Evolutionary conservation across 2,888 invertebrate genomes (phyloP), one percentile per base, ranked within the genome.

Genomic region (Andrena marginata): DNA sequence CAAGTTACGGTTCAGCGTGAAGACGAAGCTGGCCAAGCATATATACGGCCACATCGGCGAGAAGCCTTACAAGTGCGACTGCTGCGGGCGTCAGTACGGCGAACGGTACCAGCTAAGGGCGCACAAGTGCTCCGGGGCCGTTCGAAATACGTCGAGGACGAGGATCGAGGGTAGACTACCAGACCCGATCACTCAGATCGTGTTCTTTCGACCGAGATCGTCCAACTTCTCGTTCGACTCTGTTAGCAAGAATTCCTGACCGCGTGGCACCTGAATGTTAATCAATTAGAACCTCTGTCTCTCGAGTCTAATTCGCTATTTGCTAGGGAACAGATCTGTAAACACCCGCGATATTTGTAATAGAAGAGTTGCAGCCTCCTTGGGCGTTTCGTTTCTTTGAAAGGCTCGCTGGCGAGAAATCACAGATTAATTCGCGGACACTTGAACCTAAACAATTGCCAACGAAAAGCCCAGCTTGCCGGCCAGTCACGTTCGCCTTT

Each of bases 41-140:
- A 88, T 87, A 60, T 89, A 87, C 65, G 80, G 77, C 0, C 89
- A 88, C 35, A 79, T 68, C 54, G 88, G 86, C 31, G 89, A 88
- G 68, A 88, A 88, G 54, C 87, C 83, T 13, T 89, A 88, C 63
- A 89, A 88, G 20, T 89, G 89, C 48, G 49, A 78, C n/a, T 63
- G 67, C 13, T 88, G 88, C 13, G 75, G 80, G 1, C 87, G 86
- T 26, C 89, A 87, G 16, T 87, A 83, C 5, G 77, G 82, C 13
- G 89, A 87, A 62, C 81, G 87, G 49, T 87, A 86, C 67, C 82
- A 85, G 35, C 29, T 87, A 20, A 87, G 78, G 48, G 63, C 80
- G 7, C 87, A 88, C 65, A 86, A 73, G 42, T 86, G 82, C 59
- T 8, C 56, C n/a, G 26, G 26, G 7, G 6, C 29, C 10, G 10